Conservation (phyloP, 1,140 invertebrate genomes). For the Formica selysi region DNA sequence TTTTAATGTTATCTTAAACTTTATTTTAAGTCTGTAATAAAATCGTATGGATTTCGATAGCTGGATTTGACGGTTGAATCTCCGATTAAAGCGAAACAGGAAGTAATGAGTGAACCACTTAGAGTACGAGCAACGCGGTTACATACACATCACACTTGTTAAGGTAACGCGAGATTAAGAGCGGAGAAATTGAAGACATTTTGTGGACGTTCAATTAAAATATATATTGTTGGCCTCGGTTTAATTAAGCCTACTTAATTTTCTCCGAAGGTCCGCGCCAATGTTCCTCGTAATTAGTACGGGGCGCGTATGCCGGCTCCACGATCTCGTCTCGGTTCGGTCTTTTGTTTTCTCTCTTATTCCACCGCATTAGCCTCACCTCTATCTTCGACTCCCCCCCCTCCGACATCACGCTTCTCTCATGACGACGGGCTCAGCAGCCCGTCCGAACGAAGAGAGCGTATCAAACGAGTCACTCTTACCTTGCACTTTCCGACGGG, state of each 20-base stretch:
- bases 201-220: conserved; percentile 75
- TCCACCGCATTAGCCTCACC: conserved; percentile 71
- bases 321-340: conserved; percentile 70
- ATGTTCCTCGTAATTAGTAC: conserved; percentile 84
- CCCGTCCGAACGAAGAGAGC: conserved; percentile 41
- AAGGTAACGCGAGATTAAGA: conserved; percentile 50
- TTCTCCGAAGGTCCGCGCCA: conserved; percentile 77
- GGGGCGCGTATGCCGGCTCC: conserved; percentile 78
- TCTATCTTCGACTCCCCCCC: conserved; percentile 53
- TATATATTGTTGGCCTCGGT: conserved; percentile 80
- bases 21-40: conserved; percentile 6
- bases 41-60: background rate
- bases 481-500: conserved; percentile 58
- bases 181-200: conserved; percentile 53
- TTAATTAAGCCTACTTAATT: conserved; percentile 85
- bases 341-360: conserved; percentile 76
- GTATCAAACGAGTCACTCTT: conserved; percentile 72
- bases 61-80: conserved; percentile 1
- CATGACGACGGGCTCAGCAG: conserved; percentile 47
- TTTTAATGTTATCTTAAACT: conserved; percentile 32
- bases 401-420: conserved; percentile 56
- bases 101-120: conserved; percentile 54
- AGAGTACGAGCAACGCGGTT: conserved; percentile 49
- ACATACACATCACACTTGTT: conserved; percentile 66
- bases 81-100: conserved; percentile 20